phyloP scores from a whole-genome alignment of 1,140 invertebrate genomes.

The Penaeus indicus region DNA sequence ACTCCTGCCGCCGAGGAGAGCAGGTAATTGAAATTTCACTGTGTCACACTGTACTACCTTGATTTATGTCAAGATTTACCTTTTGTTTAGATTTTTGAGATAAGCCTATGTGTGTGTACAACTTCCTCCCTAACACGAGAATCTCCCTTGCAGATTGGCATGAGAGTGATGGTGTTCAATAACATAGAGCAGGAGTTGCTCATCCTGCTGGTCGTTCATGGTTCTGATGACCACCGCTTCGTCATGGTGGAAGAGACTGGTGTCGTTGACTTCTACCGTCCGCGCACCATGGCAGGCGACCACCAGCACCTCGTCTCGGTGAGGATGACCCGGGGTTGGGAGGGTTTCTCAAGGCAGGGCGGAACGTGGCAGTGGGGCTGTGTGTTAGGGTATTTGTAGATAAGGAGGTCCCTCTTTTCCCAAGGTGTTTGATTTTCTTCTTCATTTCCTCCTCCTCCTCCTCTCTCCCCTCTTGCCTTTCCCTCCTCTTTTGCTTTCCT shows the following conservation, averaged over 20 bases:
- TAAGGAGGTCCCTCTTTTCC: too few relatives aligned
- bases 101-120: background rate
- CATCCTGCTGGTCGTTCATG: conserved; percentile 71
- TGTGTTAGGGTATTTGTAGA: too few relatives aligned
- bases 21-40: conserved; percentile 34
- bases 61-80: background rate
- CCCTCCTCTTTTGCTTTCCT: too few relatives aligned
- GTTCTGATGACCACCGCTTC: conserved; percentile 73
- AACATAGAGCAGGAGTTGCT: conserved; percentile 66
- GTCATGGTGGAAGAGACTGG: conserved; percentile 75
- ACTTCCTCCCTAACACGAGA: background rate
- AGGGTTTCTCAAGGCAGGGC: background rate
- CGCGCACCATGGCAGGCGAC: conserved; percentile 69
- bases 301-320: conserved; percentile 74
- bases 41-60: background rate
- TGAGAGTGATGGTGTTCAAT: conserved; percentile 67
- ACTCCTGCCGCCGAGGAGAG: conserved; percentile 67
- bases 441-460: too few relatives aligned
- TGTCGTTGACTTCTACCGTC: conserved; percentile 73
- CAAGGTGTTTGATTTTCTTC: too few relatives aligned
- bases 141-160: conserved; percentile 61
- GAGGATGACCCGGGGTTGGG: conserved; percentile 57
- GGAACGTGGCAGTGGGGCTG: too few relatives aligned
- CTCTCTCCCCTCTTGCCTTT: too few relatives aligned
- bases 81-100: background rate